Percentiles rank a stretch among this genome's conserved stretches.
phyloP scores from a whole-genome alignment of 2,888 invertebrate species.

The Drosophila prostipennis region DNA sequence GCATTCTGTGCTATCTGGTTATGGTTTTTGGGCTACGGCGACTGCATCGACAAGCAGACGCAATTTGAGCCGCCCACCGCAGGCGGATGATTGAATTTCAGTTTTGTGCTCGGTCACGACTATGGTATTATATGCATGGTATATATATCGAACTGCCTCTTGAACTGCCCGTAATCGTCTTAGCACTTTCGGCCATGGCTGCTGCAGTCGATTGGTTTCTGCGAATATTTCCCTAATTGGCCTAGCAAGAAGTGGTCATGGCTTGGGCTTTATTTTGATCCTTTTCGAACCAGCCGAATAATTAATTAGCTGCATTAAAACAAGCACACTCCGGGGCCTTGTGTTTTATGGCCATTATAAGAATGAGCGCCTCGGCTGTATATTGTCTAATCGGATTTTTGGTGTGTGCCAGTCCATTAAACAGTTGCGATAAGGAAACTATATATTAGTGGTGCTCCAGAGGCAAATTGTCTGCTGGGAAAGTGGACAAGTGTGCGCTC shows the following conservation, averaged over 20 bases:
- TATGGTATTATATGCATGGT: slow-evolving; percentile 5
- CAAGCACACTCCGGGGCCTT: slow-evolving; percentile 35
- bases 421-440: slow-evolving; percentile 14
- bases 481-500: slow-evolving; percentile 34
- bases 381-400: slow-evolving; percentile 44
- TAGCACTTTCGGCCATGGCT: not conserved
- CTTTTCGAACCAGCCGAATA: slow-evolving; percentile 44
- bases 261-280: slow-evolving; percentile 43
- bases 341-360: slow-evolving; percentile 46
- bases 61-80: slow-evolving; percentile 60
- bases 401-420: slow-evolving; percentile 21
- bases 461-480: slow-evolving; percentile 21
- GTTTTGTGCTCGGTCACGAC: slow-evolving; percentile 29
- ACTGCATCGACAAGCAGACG: slow-evolving; percentile 54
- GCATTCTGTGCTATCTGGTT: slow-evolving; percentile 24
- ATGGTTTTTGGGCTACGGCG: slow-evolving; percentile 39
- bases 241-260: slow-evolving; percentile 1
- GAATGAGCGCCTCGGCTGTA: slow-evolving; percentile 34
- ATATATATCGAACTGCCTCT: slow-evolving; percentile 4
- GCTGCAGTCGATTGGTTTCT: slow-evolving; percentile 49
- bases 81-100: slow-evolving; percentile 72
- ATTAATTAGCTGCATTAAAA: slow-evolving; percentile 54
- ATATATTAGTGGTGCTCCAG: slow-evolving; percentile 1
- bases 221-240: slow-evolving; percentile 42
- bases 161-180: slow-evolving; percentile 19